Conservation (phyloP, 2,113 vertebrate genomes). For the Gavialis gangeticus region DNA sequence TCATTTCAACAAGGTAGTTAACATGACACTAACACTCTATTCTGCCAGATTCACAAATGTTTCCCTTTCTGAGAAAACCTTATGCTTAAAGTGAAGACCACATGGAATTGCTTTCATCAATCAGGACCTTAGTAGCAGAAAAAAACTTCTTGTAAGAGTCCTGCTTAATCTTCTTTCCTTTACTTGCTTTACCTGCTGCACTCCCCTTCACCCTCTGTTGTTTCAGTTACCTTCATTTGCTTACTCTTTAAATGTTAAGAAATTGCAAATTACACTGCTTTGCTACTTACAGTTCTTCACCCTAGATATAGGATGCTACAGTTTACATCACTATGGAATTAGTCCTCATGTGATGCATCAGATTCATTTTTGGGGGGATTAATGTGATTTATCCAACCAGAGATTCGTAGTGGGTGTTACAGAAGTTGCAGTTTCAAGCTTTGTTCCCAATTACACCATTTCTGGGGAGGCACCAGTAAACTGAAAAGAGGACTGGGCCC, state of each 20-base stretch:
- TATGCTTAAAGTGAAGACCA: not conserved
- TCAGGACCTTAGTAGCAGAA: not conserved
- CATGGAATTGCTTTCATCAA: not conserved
- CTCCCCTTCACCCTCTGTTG: not conserved
- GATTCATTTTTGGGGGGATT: not conserved
- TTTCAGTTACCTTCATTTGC: not conserved
- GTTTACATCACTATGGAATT: rapidly evolving
- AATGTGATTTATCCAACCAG: not conserved
- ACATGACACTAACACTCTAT: not conserved
- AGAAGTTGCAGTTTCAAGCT: not conserved
- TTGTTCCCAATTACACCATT: not conserved
- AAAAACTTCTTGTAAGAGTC: not conserved
- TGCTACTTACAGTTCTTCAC: not conserved
- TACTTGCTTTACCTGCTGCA: not conserved
- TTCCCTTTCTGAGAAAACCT: not conserved
- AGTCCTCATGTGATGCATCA: not conserved
- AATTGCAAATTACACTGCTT: not conserved
- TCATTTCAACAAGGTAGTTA: not conserved
- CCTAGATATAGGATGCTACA: not conserved
- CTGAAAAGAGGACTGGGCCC: not conserved
- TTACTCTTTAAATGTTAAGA: no score
- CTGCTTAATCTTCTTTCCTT: not conserved
- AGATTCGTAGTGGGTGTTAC: not conserved
- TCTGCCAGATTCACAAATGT: not conserved
- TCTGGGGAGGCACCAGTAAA: not conserved